Evolutionary conservation across 2,888 invertebrate species (phyloP).

Genomic region (Malacosoma neustria): DNA sequence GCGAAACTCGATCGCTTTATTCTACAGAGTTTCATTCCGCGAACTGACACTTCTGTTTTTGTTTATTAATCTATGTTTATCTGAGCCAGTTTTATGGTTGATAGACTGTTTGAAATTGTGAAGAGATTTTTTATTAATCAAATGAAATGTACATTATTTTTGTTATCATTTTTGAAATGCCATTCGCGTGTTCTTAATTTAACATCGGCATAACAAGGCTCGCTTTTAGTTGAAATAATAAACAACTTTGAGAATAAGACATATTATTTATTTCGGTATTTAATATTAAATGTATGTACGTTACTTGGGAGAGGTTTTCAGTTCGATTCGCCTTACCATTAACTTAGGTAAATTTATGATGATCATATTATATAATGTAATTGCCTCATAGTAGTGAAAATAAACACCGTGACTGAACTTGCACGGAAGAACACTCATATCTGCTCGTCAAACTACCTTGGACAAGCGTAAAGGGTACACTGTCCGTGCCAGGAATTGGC

Average conservation of each 20-base stretch:
- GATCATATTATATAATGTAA: too few relatives aligned
- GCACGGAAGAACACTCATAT: too few relatives aligned
- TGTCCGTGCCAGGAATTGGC: too few relatives aligned
- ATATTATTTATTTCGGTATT: too few relatives aligned
- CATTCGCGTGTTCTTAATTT: not conserved
- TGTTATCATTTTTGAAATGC: constrained; percentile 16
- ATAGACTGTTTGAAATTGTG: constrained; percentile 30
- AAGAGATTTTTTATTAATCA: constrained; percentile 23
- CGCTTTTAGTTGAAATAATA: not conserved
- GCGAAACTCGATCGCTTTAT: constrained; percentile 66
- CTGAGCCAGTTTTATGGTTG: constrained; percentile 39
- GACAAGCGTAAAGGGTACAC: too few relatives aligned
- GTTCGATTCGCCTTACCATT: too few relatives aligned
- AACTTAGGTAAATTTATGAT: too few relatives aligned
- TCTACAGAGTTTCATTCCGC: constrained; percentile 43
- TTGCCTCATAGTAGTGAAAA: too few relatives aligned
- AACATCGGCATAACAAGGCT: not conserved
- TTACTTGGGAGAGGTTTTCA: too few relatives aligned
- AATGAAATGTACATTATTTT: constrained; percentile 15
- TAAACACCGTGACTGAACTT: too few relatives aligned
- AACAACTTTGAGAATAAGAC: not conserved
- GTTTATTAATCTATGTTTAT: constrained; percentile 66
- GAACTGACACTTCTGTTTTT: constrained; percentile 67
- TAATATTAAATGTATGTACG: too few relatives aligned
- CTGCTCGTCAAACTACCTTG: too few relatives aligned